phyloP scores from a whole-genome alignment of 2,113 vertebrate species.

The Aviceda subcristata region DNA sequence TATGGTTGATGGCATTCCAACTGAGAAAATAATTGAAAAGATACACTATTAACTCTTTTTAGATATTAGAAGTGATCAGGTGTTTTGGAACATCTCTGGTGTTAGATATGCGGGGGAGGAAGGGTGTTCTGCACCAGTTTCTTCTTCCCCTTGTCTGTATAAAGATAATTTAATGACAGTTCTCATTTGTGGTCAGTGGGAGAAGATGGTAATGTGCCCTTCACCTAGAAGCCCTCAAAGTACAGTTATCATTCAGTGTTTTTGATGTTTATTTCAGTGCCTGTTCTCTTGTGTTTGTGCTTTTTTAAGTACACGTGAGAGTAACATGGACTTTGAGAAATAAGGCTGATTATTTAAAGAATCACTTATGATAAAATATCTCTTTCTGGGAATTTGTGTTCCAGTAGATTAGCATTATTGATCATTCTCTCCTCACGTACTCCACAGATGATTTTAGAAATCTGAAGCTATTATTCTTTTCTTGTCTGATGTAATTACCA shows the following conservation, averaged over 20 bases:
- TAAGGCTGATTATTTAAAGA: conserved; percentile 47
- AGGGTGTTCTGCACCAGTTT: not conserved
- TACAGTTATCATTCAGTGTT: not conserved
- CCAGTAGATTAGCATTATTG: conserved; percentile 74
- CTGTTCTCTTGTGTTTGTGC: not conserved
- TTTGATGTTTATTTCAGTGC: conserved; percentile 8
- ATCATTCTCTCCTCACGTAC: conserved; percentile 55
- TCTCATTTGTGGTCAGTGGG: not conserved
- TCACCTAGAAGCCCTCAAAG: not conserved
- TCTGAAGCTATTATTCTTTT: conserved; percentile 66
- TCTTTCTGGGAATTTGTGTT: conserved; percentile 71
- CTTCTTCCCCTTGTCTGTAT: not conserved
- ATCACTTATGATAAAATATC: conserved; percentile 59
- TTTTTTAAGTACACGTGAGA: conserved; percentile 2
- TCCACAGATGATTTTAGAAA: conserved; percentile 72
- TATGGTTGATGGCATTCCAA: not conserved
- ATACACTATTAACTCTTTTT: not conserved
- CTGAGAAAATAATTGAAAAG: not conserved
- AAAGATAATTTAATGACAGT: not conserved
- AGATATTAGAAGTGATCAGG: not conserved
- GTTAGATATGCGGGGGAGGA: not conserved
- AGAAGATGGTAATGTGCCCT: not conserved
- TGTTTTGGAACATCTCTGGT: not conserved
- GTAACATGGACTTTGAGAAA: conserved; percentile 48
- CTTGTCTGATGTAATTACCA: conserved; percentile 71